Conservation (phyloP, 2,888 invertebrate species). For the Merodon equestris region DNA sequence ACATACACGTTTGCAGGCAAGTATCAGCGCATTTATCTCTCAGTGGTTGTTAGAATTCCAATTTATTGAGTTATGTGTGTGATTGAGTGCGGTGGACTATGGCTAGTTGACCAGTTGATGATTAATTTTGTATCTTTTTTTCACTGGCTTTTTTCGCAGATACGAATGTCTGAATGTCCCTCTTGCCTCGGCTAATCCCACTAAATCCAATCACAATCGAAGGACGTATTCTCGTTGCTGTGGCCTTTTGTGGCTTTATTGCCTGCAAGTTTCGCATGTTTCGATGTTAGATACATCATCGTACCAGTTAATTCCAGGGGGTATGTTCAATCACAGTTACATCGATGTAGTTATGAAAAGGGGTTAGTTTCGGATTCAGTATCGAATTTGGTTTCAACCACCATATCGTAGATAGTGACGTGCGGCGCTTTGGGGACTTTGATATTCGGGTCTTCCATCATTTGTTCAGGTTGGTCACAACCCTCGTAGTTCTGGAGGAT, state of each 20-base stretch:
- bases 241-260: neutral
- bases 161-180: neutral
- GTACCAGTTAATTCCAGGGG: constrained; percentile 76
- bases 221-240: neutral
- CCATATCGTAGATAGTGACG: constrained; percentile 19
- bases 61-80: constrained; percentile 68
- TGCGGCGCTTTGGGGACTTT: neutral
- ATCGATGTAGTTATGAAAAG: constrained; percentile 6
- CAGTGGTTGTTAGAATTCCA: constrained; percentile 68
- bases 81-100: constrained; percentile 53
- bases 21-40: constrained; percentile 60
- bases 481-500: constrained; percentile 15
- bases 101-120: constrained; percentile 47
- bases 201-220: neutral
- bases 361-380: constrained; percentile 48
- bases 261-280: constrained; percentile 29
- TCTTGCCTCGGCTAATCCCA: neutral
- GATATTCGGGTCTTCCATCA: constrained; percentile 59
- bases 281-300: constrained; percentile 71
- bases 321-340: constrained; percentile 77
- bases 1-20: neutral
- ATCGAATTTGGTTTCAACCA: constrained; percentile 39
- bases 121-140: constrained; percentile 56
- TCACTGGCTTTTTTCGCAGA: neutral
- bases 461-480: constrained; percentile 38